Conservation (phyloP, 2,797 vertebrate species). For the Astyanax mexicanus region DNA sequence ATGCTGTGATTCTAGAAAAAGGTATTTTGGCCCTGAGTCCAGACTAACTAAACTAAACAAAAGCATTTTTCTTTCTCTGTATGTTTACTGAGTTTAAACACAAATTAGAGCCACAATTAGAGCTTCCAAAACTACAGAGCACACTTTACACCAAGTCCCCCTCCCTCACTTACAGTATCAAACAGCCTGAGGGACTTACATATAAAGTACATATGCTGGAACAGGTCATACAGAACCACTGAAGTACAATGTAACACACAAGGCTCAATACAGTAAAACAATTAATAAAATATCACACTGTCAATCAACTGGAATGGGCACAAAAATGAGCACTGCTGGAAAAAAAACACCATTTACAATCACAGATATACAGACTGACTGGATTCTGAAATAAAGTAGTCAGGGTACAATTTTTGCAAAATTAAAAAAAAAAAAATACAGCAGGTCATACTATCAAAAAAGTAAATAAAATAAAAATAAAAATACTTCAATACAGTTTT, state of each 20-base stretch:
- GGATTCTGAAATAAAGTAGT: constrained; percentile 16
- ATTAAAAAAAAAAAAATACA: not conserved
- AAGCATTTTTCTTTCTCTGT: constrained; percentile 37
- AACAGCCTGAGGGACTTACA: too few species aligned
- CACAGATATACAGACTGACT: constrained; percentile 13
- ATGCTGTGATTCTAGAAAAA: not conserved
- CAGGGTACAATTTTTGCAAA: constrained; percentile 7
- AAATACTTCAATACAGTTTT: too few species aligned
- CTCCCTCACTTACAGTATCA: too few species aligned
- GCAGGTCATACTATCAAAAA: too few species aligned
- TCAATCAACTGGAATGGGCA: constrained; percentile 59
- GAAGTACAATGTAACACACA: constrained; percentile 67
- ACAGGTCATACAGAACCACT: constrained; percentile 62
- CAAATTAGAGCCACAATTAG: constrained; percentile 17
- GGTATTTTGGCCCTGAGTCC: not conserved
- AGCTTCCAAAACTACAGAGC: not conserved
- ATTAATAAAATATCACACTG: constrained; percentile 43
- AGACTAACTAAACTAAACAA: constrained; percentile 6
- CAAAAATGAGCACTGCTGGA: constrained; percentile 51
- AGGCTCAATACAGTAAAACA: constrained; percentile 59
- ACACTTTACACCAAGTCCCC: not conserved
- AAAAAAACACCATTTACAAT: constrained; percentile 19
- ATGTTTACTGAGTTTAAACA: constrained; percentile 9
- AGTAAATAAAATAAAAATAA: too few species aligned
- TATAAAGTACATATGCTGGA: constrained; percentile 60